Percentiles rank a stretch among this genome's conserved stretches.
phyloP scores from a whole-genome alignment of 1,140 invertebrate genomes.

The Pogonus chalceus region DNA sequence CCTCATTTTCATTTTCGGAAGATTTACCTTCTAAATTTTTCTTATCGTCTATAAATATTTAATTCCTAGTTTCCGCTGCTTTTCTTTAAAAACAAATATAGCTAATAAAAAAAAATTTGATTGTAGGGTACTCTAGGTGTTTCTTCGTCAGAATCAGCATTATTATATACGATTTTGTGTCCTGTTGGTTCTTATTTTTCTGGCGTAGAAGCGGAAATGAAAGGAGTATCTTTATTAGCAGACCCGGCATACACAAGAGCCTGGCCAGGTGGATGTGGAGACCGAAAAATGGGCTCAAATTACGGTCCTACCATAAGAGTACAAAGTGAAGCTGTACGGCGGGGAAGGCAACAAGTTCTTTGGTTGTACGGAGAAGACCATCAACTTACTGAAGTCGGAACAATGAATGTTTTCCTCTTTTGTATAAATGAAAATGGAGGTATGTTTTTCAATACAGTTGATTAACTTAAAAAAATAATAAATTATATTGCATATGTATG shows the following conservation, averaged over 20 bases:
- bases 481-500: too few species aligned
- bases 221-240: conserved; percentile 57
- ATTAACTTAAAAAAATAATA: background rate
- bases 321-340: conserved; percentile 64
- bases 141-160: conserved; percentile 65
- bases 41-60: too few species aligned
- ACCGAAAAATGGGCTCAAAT: conserved; percentile 91
- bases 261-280: conserved; percentile 93
- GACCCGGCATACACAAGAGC: conserved; percentile 76
- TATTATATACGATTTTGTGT: conserved; percentile 84
- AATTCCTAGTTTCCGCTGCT: too few species aligned
- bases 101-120: too few species aligned
- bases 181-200: conserved; percentile 88
- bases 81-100: too few species aligned
- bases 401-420: conserved; percentile 96
- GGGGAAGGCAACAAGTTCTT: conserved; percentile 88
- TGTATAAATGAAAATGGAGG: conserved; percentile 84
- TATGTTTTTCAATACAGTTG: conserved; percentile 35
- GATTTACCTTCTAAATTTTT: too few species aligned
- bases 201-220: conserved; percentile 14
- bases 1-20: too few species aligned
- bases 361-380: conserved; percentile 95
- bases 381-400: conserved; percentile 93
- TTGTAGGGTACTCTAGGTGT: conserved; percentile 87
- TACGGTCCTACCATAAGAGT: conserved; percentile 79